Base-by-base conservation (phyloP, 2,888 invertebrate species). In the Ormyrus thymus region DNA sequence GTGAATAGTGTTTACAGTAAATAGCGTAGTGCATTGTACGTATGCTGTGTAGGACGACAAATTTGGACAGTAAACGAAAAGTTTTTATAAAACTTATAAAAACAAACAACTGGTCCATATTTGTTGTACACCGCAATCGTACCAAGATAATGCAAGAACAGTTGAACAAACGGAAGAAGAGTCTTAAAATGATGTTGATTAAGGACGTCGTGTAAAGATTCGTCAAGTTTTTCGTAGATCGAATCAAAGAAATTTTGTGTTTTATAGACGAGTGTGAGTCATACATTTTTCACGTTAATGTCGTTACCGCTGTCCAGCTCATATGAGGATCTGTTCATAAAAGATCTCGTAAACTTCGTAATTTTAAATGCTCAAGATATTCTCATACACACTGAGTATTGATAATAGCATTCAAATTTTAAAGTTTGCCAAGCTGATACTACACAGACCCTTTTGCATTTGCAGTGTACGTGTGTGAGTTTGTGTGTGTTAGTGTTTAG, bases 401-500 rank as follows among this genome's bases (percentile, higher is more conserved):
- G 4, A 29, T 29, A 29, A n/a, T n/a, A n/a, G n/a, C n/a, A n/a
- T n/a, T n/a, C n/a, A n/a, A 55, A 69, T 29, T 48, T 59, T 64
- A 15, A 53, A 50, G 64, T 10, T 69, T 11, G 15, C 7, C 51
- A 7, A 71, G 59, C 29, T 53, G 51, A 11, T 58, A 65, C 53
- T 9, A 10, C 56, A 13, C 8, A 58, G 56, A 7, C 64, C 68
- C 62, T 43, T 61, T 53, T 43, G 15, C 7, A 10, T 64, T n/a
- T 58, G 7, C 29, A 64, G 8, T 65, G 10, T 74, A n/a, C n/a
- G 61, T 45, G 50, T 7, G 62, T 48, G 58, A 11, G 51, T 64
- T 43, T 68, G 68, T 68, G 11, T 62, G 45, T 65, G 69, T 77
- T n/a, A 74, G 51, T 78, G 68, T 66, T 9, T 51, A 51, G 79